A percentile compares a stretch with the other conserved stretches of the same genome.
phyloP scores from a whole-genome alignment of 2,888 invertebrate genomes.

The Protonemura montana region DNA sequence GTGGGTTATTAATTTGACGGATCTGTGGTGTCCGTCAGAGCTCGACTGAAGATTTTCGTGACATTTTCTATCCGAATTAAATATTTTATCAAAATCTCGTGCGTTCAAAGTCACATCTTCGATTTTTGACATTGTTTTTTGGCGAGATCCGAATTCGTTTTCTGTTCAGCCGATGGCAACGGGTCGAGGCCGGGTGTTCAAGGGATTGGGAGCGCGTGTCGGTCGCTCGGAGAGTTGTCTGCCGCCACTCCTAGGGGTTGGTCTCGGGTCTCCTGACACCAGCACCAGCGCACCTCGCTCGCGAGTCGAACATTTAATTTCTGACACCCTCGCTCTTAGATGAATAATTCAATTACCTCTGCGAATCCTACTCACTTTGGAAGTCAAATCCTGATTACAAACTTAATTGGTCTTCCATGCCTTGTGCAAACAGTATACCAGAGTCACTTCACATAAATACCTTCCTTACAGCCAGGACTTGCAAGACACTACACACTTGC shows the following conservation, averaged over 20 bases:
- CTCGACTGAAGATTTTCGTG: not conserved
- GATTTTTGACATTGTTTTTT: not conserved
- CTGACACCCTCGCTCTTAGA: slow-evolving; percentile 21
- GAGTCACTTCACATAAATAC: not conserved
- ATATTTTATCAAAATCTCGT: not conserved
- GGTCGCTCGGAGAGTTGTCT: too few relatives aligned
- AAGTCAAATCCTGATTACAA: slow-evolving; percentile 40
- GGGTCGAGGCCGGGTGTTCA: too few relatives aligned
- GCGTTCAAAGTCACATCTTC: not conserved
- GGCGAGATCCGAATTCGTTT: not conserved
- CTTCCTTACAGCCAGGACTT: not conserved
- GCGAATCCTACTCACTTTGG: slow-evolving; percentile 37
- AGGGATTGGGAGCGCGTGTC: too few relatives aligned
- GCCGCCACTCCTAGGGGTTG: too few relatives aligned
- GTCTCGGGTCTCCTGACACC: too few relatives aligned
- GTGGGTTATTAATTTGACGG: not conserved
- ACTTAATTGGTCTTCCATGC: slow-evolving; percentile 36
- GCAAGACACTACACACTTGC: not conserved
- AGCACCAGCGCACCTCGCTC: not conserved
- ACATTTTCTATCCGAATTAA: not conserved
- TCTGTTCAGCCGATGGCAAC: not conserved
- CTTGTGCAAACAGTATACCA: slow-evolving; percentile 18
- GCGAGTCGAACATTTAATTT: not conserved
- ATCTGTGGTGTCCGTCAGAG: too few relatives aligned
- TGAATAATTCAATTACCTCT: slow-evolving; percentile 39